Evolutionary conservation across 2,888 invertebrate genomes (phyloP).

Genomic region (Abrostola triplasia): DNA sequence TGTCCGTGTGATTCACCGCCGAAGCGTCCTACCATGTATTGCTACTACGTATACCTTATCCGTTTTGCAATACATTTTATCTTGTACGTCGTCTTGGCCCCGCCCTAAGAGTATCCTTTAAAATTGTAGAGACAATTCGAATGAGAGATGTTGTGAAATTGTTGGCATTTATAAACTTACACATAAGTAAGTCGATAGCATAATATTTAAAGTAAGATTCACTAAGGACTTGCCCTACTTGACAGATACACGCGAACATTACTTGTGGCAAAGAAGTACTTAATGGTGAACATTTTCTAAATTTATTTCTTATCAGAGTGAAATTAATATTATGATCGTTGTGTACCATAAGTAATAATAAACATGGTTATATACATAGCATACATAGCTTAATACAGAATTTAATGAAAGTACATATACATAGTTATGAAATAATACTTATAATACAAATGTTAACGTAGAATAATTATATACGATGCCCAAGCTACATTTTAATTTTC

Average conservation of each 20-base stretch:
- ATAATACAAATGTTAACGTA: too few species aligned
- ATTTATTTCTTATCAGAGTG: conserved; percentile 6
- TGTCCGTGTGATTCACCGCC: conserved; percentile 25
- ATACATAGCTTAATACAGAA: too few species aligned
- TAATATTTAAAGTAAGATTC: background rate
- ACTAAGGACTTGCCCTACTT: too few species aligned
- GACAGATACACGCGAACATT: background rate
- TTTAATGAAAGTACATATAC: too few species aligned
- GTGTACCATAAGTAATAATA: background rate
- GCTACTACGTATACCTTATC: conserved; percentile 26
- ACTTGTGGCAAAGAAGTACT: background rate
- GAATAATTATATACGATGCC: too few species aligned
- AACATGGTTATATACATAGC: too few species aligned
- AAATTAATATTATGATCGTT: background rate
- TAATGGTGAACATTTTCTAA: too few species aligned
- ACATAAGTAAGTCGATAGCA: conserved; percentile 43
- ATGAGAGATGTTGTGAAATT: conserved; percentile 53
- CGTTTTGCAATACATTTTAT: conserved; percentile 48
- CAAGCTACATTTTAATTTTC: too few species aligned
- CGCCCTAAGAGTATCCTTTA: conserved; percentile 54
- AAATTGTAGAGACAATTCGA: conserved; percentile 48
- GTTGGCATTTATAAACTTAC: conserved; percentile 51
- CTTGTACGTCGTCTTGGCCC: conserved; percentile 34
- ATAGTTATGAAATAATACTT: too few species aligned
- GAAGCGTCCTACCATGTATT: conserved; percentile 18